These are phyloP conservation scores for Balearica regulorum DNA, from an alignment of 2,797 vertebrate species.

Conservation along the genomic window DNA sequence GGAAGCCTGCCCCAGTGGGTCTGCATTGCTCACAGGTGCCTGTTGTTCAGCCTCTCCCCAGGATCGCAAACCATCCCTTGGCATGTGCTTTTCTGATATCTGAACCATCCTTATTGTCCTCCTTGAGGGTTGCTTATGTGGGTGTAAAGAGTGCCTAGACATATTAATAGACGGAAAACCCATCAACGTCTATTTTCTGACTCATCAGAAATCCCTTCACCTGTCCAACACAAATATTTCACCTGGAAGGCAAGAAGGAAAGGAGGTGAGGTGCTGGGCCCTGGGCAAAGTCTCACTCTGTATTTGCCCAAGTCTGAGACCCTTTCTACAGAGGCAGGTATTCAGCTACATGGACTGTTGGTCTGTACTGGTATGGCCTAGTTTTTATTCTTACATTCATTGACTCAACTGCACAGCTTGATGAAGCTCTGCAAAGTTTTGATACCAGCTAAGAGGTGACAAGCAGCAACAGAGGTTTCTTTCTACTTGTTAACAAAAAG, in stretches of 20 bases:
- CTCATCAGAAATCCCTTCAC: background rate
- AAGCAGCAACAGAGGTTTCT: background rate
- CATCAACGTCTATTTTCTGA: background rate
- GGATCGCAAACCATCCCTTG: background rate
- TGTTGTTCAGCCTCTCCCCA: background rate
- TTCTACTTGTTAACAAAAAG: background rate
- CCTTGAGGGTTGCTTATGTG: background rate
- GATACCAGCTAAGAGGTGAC: background rate
- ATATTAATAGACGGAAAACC: background rate
- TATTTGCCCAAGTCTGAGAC: background rate
- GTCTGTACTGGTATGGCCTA: background rate
- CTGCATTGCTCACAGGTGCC: background rate
- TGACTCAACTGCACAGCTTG: background rate
- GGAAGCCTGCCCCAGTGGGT: background rate
- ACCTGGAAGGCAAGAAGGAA: background rate
- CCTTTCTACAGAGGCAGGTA: background rate
- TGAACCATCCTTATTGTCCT: background rate
- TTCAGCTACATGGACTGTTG: background rate
- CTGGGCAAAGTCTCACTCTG: background rate
- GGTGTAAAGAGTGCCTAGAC: background rate
- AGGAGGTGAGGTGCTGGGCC: background rate
- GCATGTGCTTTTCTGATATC: background rate
- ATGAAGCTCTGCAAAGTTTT: background rate
- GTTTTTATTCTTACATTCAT: background rate
- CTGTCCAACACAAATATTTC: background rate